Evolutionary conservation across 2,888 invertebrate genomes (phyloP).

Genomic region (Napeogenes inachia): DNA sequence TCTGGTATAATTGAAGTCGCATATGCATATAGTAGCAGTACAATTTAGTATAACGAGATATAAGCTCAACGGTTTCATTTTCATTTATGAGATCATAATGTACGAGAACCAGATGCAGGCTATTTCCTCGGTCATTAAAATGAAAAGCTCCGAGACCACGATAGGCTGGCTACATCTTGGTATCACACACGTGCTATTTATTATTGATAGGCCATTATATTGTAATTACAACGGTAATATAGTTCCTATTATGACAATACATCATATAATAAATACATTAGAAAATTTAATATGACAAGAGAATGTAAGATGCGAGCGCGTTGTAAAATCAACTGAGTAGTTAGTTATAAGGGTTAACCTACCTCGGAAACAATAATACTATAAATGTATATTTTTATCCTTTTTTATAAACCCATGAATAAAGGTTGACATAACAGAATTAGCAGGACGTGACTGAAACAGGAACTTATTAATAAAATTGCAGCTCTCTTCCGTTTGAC

Average conservation of each 20-base stretch:
- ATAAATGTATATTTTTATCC: no score
- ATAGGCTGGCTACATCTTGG: slow-evolving; percentile 26
- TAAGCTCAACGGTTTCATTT: slow-evolving; percentile 50
- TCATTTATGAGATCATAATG: slow-evolving; percentile 47
- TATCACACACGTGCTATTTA: slow-evolving; percentile 9
- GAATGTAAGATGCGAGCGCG: no score
- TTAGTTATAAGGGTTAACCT: no score
- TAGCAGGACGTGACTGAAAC: slow-evolving; percentile 67
- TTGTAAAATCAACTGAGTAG: no score
- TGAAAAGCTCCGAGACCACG: slow-evolving; percentile 31
- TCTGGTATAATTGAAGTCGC: no score
- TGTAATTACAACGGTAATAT: no score
- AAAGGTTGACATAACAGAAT: slow-evolving; percentile 41
- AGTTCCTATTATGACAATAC: no score
- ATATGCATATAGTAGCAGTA: no score
- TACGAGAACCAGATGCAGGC: slow-evolving; percentile 54
- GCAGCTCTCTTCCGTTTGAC: slow-evolving; percentile 65
- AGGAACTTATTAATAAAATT: slow-evolving; percentile 74
- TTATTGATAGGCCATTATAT: not conserved
- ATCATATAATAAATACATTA: no score
- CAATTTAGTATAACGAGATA: not conserved
- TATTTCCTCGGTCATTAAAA: slow-evolving; percentile 54
- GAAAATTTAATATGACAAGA: no score
- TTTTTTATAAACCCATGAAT: not conserved
- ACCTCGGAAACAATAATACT: no score